Percentiles rank a stretch among this genome's conserved stretches.
These are phyloP conservation scores for Galerucella pusilla DNA, from an alignment of 2,888 invertebrate genomes.

Conservation along the genomic window DNA sequence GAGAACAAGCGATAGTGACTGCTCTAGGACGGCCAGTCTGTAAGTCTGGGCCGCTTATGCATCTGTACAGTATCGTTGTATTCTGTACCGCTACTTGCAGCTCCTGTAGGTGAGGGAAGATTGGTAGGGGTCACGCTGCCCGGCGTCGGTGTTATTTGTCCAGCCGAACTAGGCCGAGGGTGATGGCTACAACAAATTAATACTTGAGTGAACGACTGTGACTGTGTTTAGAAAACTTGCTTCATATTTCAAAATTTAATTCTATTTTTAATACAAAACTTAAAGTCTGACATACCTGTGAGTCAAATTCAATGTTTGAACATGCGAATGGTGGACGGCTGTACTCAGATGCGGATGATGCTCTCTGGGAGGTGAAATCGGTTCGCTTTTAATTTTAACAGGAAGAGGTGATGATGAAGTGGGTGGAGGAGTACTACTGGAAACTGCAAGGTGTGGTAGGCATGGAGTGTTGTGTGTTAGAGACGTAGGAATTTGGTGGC, in stretches of 20 bases:
- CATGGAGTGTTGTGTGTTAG: slow-evolving; percentile 78
- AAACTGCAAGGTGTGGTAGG: slow-evolving; percentile 81
- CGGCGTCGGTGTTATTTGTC: slow-evolving; percentile 71
- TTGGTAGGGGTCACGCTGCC: slow-evolving; percentile 87
- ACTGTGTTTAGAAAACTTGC: no score
- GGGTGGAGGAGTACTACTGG: slow-evolving; percentile 80
- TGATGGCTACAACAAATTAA: slow-evolving; percentile 53
- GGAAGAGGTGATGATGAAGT: slow-evolving; percentile 80
- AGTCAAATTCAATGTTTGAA: slow-evolving; percentile 69
- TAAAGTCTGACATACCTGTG: slow-evolving; percentile 41
- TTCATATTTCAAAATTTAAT: no score
- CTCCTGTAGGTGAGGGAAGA: slow-evolving; percentile 76
- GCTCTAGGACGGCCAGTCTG: slow-evolving; percentile 91
- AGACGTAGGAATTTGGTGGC: slow-evolving; percentile 75
- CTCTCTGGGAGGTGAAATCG: slow-evolving; percentile 92
- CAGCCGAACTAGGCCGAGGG: slow-evolving; percentile 70
- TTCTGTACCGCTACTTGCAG: slow-evolving; percentile 59
- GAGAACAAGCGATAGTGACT: slow-evolving; percentile 31
- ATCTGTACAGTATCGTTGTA: slow-evolving; percentile 76
- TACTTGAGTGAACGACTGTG: slow-evolving; percentile 7
- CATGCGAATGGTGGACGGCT: slow-evolving; percentile 64
- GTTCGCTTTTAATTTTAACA: slow-evolving; percentile 94
- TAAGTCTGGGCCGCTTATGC: slow-evolving; percentile 87
- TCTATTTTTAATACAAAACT: not conserved
- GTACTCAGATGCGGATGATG: slow-evolving; percentile 69